Base-by-base conservation (phyloP, 2,797 vertebrate genomes). In the Adrianichthys oophorus region DNA sequence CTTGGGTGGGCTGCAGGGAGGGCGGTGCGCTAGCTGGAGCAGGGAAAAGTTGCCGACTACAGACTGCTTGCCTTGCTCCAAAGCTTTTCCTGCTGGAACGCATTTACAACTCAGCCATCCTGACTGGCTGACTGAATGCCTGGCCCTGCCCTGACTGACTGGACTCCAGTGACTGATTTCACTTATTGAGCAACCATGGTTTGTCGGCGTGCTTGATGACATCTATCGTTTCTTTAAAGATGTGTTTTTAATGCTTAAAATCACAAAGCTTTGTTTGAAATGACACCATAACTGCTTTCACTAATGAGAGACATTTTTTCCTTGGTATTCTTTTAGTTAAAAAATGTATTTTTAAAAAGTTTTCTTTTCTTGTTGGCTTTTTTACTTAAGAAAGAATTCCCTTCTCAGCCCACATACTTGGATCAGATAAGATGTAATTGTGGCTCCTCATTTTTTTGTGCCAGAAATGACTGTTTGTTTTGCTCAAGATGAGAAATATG, bases 1-100 rank as follows among this genome's bases (percentile, higher is more conserved):
- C 95, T 96, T 97, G 95, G 95, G 95, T 97, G 95, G 95, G 94
- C 96, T 90, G 90, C 86, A 86, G 86, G 87, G 90, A 87, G 90
- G 83, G 83, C 75, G 82, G 79, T 65, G 85, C 71, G 19, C 64
- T 67, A 65, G 85, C 89, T 87, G 89, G 64, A 87, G 85, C 86
- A 80, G 85, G 88, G 85, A 86, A 89, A 90, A 87, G 90, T 89
- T 90, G 87, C 85, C 60, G 88, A 88, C 85, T 90, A 78, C 87
- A 90, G 85, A 87, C 89, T 87, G 85, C 74, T 86, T 61, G 84
- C 86, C 82, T 87, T 75, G 82, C 88, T 87, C 85, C 82, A 79
- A 74, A 88, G 85, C 83, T 86, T 87, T 91, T 91, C 87, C 88
- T 89, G 87, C 89, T 91, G 86, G 86, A 90, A 91, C 85, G 86